phyloP scores from a whole-genome alignment of 2,113 vertebrate genomes.

The Prinia subflava region DNA sequence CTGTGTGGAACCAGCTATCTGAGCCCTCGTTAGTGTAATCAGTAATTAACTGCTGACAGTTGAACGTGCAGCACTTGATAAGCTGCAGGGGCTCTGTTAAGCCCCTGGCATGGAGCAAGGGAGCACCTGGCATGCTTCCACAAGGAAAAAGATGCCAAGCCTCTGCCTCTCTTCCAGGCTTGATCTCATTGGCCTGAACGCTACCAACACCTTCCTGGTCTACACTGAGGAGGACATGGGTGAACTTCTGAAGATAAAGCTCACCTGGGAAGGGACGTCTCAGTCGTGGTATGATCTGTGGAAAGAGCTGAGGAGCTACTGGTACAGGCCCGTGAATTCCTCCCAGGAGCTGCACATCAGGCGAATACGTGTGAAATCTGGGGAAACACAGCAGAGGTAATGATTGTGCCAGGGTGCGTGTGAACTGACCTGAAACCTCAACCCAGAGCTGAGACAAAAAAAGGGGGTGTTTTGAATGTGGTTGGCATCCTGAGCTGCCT shows the following conservation, averaged over 20 bases:
- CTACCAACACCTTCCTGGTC: slow-evolving; percentile 93
- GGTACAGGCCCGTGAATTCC: slow-evolving; percentile 20
- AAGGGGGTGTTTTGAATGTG: fast-evolving
- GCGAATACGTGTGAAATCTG: slow-evolving; percentile 89
- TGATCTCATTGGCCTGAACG: slow-evolving; percentile 80
- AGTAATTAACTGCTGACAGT: background rate
- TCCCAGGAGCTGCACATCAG: slow-evolving; percentile 79
- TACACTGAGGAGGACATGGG: slow-evolving; percentile 94
- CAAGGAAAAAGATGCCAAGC: background rate
- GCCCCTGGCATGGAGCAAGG: background rate
- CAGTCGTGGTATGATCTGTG: slow-evolving; percentile 80
- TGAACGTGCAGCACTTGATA: background rate
- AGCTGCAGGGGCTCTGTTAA: background rate
- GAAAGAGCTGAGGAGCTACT: slow-evolving; percentile 75
- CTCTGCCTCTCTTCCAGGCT: slow-evolving; percentile 55
- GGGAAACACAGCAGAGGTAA: slow-evolving; percentile 93
- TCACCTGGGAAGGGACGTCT: slow-evolving; percentile 83
- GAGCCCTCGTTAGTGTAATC: background rate
- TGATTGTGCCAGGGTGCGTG: fast-evolving
- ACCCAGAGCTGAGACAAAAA: background rate
- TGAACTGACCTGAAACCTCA: background rate
- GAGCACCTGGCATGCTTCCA: background rate
- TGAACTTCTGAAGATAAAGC: slow-evolving; percentile 85
- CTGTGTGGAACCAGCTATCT: background rate
- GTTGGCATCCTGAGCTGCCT: background rate